Evolutionary conservation across 2,113 vertebrate genomes (phyloP).

Genomic region (Tricholaema leucomelas): DNA sequence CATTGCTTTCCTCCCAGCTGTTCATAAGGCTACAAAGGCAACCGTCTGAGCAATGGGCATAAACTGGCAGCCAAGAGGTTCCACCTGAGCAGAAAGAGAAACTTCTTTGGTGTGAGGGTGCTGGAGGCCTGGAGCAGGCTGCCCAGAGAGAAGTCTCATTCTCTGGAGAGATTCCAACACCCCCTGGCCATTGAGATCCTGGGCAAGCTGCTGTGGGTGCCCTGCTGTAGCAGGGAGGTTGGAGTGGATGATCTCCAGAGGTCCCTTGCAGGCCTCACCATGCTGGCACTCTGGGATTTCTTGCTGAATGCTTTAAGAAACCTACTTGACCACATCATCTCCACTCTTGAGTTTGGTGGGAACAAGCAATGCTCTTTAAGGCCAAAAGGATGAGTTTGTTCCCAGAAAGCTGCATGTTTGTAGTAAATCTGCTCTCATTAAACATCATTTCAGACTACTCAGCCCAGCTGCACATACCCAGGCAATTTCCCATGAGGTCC

Average conservation of each 20-base stretch:
- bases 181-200: too few species aligned
- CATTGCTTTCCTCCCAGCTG: background rate
- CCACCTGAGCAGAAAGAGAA: too few species aligned
- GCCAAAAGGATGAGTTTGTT: background rate
- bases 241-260: too few species aligned
- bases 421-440: background rate
- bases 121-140: too few species aligned
- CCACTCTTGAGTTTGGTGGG: background rate
- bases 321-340: background rate
- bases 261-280: too few species aligned
- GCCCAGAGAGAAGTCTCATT: too few species aligned
- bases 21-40: background rate
- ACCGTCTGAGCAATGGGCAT: background rate
- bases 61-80: too few species aligned
- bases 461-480: background rate
- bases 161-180: too few species aligned
- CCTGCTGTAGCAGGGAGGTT: too few species aligned
- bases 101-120: too few species aligned
- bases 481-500: accelerated
- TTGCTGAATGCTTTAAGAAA: background rate
- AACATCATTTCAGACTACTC: background rate
- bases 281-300: background rate
- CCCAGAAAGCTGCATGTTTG: background rate
- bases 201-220: too few species aligned
- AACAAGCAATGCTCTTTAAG: background rate